A percentile compares a stretch with the other conserved stretches of the same genome.
Evolutionary conservation across 2,888 invertebrate species (phyloP).

Genomic region (Leucoma salicis): DNA sequence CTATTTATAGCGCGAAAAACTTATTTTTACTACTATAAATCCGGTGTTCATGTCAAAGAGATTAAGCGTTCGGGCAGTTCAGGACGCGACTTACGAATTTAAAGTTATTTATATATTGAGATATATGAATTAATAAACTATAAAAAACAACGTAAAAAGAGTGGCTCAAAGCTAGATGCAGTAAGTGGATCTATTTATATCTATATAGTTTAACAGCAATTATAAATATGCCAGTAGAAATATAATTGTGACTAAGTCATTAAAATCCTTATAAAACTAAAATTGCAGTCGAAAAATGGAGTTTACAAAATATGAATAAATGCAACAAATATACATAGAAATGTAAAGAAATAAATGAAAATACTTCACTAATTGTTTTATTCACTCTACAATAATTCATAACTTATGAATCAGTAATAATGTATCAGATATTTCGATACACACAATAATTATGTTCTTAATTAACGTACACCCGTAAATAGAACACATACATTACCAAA

Average conservation of each 20-base stretch:
- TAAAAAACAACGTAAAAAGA: neutral
- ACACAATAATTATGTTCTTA: neutral
- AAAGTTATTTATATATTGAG: slow-evolving; percentile 3
- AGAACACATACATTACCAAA: neutral
- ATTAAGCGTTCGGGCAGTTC: slow-evolving; percentile 23
- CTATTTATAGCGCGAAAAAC: slow-evolving; percentile 27
- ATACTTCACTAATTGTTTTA: slow-evolving; percentile 39
- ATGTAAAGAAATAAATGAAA: slow-evolving; percentile 34
- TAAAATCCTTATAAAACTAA: slow-evolving; percentile 45
- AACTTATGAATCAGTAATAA: slow-evolving; percentile 28
- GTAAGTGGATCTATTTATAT: neutral
- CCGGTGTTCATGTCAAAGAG: slow-evolving; percentile 8
- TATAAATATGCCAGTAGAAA: slow-evolving; percentile 35
- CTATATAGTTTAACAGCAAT: slow-evolving; percentile 11
- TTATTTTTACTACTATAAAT: slow-evolving; percentile 28
- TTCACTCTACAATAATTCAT: slow-evolving; percentile 39
- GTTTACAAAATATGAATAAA: slow-evolving; percentile 56
- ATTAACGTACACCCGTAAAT: neutral
- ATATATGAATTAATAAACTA: slow-evolving; percentile 20
- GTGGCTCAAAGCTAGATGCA: neutral
- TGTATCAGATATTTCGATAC: slow-evolving; percentile 20
- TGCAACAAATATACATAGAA: slow-evolving; percentile 74
- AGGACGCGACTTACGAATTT: slow-evolving; percentile 24
- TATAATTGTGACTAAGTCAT: slow-evolving; percentile 37
- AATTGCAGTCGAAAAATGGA: slow-evolving; percentile 44